Evolutionary conservation across 2,888 invertebrate species (phyloP), one percentile per base, ranked within the genome.

Genomic region (Acholoe squamosa): DNA sequence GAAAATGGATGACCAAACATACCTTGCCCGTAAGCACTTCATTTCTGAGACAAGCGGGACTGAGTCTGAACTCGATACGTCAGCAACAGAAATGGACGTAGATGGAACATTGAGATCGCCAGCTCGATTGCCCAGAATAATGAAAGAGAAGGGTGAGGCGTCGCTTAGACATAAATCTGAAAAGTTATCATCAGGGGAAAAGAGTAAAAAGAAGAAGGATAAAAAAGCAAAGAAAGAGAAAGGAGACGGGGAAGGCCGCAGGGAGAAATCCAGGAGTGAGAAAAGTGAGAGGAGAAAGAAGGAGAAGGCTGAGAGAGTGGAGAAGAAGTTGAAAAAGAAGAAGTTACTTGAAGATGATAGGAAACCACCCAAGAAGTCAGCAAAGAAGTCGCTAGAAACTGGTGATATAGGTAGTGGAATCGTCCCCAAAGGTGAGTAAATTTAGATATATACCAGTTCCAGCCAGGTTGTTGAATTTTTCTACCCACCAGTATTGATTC

Each of bases 121-220:
- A 61, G 3, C 61, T 12, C 19, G 25, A 5, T 7, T n/a, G n/a
- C 28, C 52, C 16, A 28, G 3, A 0, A 54, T 61, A n/a, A 19
- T 7, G n/a, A 61, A 61, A 61, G n/a, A n/a, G 61, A 61, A 56
- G 16, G 19, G 61, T 3, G 1, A 3, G 61, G 61, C 19, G 61
- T 1, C 19, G 19, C n/a, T 3, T 12, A 54, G n/a, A n/a, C 12
- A 54, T 19, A 54, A 54, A 10, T 1, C 12, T 7, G 61, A 7
- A 19, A 61, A 19, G 19, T n/a, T 61, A n/a, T 19, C 61, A 61
- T n/a, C 61, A 61, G 86, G 54, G 52, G 54, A 86, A 7, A 52
- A 28, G 61, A 25, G 34, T 28, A 86, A 86, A 28, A 86, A 67
- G n/a, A 89, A 89, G 54, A 89, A 43, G 77, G 76, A 89, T 33